phyloP scores from a whole-genome alignment of 2,888 invertebrate species.

The Rhingia rostrata region DNA sequence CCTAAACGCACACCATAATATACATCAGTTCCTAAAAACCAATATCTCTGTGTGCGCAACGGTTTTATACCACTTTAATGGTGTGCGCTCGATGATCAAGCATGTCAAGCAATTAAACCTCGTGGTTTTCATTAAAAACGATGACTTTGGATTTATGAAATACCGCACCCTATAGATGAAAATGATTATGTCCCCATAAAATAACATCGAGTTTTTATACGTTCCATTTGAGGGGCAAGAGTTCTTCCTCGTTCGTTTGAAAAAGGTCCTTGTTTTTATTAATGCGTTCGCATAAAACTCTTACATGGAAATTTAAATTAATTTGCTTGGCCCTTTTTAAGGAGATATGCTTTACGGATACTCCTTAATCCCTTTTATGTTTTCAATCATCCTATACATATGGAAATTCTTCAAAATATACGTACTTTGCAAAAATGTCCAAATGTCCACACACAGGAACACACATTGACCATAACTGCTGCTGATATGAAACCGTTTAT shows the following conservation, averaged over 20 bases:
- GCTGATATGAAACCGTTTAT: constrained; percentile 66
- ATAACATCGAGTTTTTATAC: background rate
- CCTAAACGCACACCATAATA: no score
- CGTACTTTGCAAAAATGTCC: constrained; percentile 35
- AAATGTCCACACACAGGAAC: background rate
- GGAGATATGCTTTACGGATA: constrained; percentile 4
- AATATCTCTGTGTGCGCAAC: no score
- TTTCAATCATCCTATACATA: background rate
- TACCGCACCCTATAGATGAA: background rate
- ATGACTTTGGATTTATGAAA: background rate
- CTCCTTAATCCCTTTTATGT: constrained; percentile 18
- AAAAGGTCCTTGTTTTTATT: constrained; percentile 17
- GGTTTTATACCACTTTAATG: no score
- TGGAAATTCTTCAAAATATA: constrained; percentile 55
- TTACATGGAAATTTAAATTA: constrained; percentile 44
- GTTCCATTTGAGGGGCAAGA: background rate
- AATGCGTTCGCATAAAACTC: constrained; percentile 25
- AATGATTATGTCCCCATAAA: background rate
- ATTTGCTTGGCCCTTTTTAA: constrained; percentile 50
- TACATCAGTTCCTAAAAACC: no score
- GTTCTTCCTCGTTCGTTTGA: constrained; percentile 15
- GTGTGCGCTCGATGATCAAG: no score
- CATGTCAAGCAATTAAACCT: no score
- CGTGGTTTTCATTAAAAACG: no score
- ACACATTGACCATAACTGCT: constrained; percentile 28